These are phyloP conservation scores for Gallinago solitaria DNA, from an alignment of 2,797 vertebrate genomes.

Conservation along the genomic window DNA sequence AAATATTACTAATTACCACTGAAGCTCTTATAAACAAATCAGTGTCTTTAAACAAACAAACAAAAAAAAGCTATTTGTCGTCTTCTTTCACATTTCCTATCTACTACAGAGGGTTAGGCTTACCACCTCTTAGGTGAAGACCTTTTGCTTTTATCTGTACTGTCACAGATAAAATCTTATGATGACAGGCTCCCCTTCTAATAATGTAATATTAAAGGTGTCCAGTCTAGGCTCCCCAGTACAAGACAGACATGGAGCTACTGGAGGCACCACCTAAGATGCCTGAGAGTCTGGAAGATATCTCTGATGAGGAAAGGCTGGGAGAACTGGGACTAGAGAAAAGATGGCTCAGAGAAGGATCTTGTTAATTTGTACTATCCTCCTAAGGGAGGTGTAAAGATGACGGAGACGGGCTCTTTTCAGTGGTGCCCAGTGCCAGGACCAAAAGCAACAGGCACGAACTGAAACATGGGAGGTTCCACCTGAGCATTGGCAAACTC, in stretches of 20 bases:
- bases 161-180: neutral
- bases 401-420: neutral
- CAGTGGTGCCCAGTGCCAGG: neutral
- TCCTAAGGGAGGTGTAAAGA: neutral
- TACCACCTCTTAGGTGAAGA: neutral
- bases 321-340: neutral
- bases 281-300: neutral
- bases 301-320: neutral
- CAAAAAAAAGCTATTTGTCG: no score
- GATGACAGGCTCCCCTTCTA: neutral
- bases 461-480: neutral
- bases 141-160: neutral
- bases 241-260: neutral
- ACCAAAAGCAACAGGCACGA: neutral
- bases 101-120: neutral
- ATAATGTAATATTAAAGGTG: neutral
- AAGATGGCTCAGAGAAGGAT: neutral
- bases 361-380: neutral
- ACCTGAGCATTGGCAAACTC: neutral
- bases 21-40: neutral
- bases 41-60: neutral
- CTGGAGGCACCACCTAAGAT: neutral
- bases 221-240: neutral
- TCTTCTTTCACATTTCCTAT: neutral
- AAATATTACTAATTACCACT: neutral